Evolutionary conservation across 2,113 vertebrate genomes (phyloP).

Genomic region (Theristicus caerulescens): DNA sequence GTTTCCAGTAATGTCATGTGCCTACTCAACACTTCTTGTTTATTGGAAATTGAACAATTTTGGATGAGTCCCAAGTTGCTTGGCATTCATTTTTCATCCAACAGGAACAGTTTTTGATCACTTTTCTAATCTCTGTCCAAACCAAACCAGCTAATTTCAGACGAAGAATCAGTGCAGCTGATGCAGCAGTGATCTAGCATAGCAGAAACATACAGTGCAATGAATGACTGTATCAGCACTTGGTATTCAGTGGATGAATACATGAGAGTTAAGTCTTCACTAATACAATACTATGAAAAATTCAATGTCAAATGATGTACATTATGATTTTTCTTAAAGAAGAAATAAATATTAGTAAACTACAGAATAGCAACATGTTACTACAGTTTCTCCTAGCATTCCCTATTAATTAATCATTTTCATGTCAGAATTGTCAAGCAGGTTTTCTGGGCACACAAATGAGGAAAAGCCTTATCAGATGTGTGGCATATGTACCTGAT

Average conservation of each 20-base stretch:
- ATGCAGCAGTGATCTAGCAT: not conserved
- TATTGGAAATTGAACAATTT: constrained; percentile 11
- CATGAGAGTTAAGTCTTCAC: not conserved
- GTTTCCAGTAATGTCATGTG: not conserved
- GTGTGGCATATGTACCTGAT: not conserved
- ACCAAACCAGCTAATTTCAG: constrained; percentile 1
- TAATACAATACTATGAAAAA: not conserved
- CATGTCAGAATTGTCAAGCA: not conserved
- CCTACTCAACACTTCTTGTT: not conserved
- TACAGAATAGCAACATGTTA: not conserved
- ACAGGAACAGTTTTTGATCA: not conserved
- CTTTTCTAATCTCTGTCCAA: constrained; percentile 20
- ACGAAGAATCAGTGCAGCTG: not conserved
- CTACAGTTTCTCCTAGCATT: not conserved
- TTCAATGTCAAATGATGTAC: not conserved
- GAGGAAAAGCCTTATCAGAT: not conserved
- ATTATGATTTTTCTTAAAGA: not conserved
- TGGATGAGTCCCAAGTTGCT: not conserved
- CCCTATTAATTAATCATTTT: not conserved
- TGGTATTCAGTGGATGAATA: not conserved
- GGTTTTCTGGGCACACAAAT: not conserved
- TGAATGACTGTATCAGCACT: not conserved
- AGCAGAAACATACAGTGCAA: not conserved
- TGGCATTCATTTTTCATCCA: not conserved
- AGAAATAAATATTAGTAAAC: not conserved